Percentiles rank a stretch among this genome's conserved stretches.
Evolutionary conservation across 2,797 vertebrate species (phyloP).

Genomic region (Danionella dracula): DNA sequence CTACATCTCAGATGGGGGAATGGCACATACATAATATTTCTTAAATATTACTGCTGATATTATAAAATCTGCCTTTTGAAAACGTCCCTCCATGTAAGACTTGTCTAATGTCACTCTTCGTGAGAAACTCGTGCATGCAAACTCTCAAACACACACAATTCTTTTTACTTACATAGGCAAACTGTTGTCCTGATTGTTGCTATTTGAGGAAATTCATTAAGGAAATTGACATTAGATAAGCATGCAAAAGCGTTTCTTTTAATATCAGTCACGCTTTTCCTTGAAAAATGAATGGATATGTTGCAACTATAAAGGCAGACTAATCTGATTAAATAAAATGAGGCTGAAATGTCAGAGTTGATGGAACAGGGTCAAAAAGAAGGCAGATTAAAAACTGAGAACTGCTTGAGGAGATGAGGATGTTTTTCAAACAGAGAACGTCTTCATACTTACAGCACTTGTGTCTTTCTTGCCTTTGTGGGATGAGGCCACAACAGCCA

Average conservation of each 20-base stretch:
- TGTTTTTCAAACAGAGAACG: not conserved
- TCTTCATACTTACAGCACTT: constrained; percentile 76
- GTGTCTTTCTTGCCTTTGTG: constrained; percentile 94
- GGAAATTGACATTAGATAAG: constrained; percentile 33
- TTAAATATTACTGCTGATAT: not conserved
- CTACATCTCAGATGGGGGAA: constrained; percentile 51
- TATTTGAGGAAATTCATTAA: constrained; percentile 41
- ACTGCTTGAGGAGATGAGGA: not conserved
- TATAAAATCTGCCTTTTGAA: constrained; percentile 1
- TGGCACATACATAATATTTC: constrained; percentile 43
- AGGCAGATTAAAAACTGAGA: not conserved
- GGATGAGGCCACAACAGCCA: constrained; percentile 89
- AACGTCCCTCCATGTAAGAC: constrained; percentile 42
- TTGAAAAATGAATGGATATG: not conserved
- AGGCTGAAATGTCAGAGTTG: no score
- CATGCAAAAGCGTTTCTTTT: not conserved
- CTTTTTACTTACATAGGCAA: constrained; percentile 66
- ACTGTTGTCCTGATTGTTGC: constrained; percentile 57
- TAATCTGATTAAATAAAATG: no score
- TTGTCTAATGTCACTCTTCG: constrained; percentile 38
- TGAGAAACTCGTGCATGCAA: constrained; percentile 37
- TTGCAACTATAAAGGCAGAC: not conserved
- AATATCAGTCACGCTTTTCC: not conserved
- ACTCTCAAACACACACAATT: constrained; percentile 31
- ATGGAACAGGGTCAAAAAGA: not conserved